A percentile compares a stretch with the other conserved stretches of the same genome.
phyloP scores from a whole-genome alignment of 2,888 invertebrate species.

The Pandemis heparana region DNA sequence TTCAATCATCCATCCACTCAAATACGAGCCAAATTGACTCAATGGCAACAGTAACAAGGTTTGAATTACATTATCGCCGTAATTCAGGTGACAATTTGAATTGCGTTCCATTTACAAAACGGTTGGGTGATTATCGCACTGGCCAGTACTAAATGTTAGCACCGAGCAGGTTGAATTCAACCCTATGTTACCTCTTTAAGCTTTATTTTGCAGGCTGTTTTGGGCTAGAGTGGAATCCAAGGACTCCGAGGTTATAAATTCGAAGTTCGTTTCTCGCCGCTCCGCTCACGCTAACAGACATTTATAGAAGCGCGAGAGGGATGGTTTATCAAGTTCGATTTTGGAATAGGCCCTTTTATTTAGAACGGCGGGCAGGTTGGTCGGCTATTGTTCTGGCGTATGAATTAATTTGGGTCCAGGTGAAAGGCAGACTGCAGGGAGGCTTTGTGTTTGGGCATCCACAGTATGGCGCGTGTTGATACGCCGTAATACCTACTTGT shows the following conservation, averaged over 20 bases:
- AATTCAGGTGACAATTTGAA: slow-evolving; percentile 76
- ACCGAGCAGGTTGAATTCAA: slow-evolving; percentile 47
- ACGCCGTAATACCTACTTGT: slow-evolving; percentile 15
- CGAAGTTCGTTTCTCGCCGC: no score
- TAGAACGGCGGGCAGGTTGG: slow-evolving; percentile 73
- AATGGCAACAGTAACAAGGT: slow-evolving; percentile 41
- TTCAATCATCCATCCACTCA: slow-evolving; percentile 39
- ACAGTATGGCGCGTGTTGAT: slow-evolving; percentile 36
- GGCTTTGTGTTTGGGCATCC: slow-evolving; percentile 39
- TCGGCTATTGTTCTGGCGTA: slow-evolving; percentile 46
- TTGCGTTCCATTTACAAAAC: slow-evolving; percentile 74
- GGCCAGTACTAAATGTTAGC: slow-evolving; percentile 55
- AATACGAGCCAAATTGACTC: slow-evolving; percentile 33
- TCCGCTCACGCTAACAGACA: no score
- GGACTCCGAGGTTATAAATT: no score
- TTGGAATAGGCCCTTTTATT: slow-evolving; percentile 50
- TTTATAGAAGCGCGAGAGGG: no score
- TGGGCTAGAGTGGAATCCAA: slow-evolving; percentile 64
- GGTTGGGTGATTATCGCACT: slow-evolving; percentile 68
- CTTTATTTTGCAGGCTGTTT: slow-evolving; percentile 38
- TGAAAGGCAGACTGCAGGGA: slow-evolving; percentile 27
- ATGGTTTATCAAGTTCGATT: no score
- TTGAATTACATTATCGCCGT: slow-evolving; percentile 47
- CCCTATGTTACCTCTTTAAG: slow-evolving; percentile 47
- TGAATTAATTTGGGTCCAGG: slow-evolving; percentile 30